Evolutionary conservation across 2,888 invertebrate species (phyloP), one percentile per base, ranked within the genome.

Genomic region (Tetranychus truncatus): DNA sequence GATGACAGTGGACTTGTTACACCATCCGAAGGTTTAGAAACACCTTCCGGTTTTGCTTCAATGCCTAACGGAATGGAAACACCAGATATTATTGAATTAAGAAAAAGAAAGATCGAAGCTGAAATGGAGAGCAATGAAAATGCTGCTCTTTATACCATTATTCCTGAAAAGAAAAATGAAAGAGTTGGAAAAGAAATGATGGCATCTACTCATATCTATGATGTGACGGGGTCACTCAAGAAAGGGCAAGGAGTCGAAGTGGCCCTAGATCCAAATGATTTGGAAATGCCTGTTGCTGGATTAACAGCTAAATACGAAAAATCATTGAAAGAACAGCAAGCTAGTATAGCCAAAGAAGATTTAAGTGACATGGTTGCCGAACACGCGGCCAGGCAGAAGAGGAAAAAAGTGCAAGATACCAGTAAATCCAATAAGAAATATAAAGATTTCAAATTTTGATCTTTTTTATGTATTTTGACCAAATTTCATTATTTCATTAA

Each of bases 311-410:
- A 95, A 75, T 97, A 97, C 83, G 97, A 99, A 82, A 92, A 96
- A 80, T 95, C 95, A 78, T 88, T 97, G 86, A 86, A 94, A 18
- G 95, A 96, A 82, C 91, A 71, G 3, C 91, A 94, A 81, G 91
- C 91, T 74, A 89, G 90, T 81, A 85, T 91, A 75, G 89, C 90
- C 81, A 89, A 91, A 79, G 97, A 97, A 84, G 97, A 99, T 86
- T 87, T 97, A 71, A 94, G 94, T 44, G 97, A 99, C 83, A 96
- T 99, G 95, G 87, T 97, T 81, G 96, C 95, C 6, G 97, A 97
- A 83, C 97, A 99, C 82, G 93, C 95, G 69, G 95, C 95, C 20
- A 88, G 95, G 79, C 95, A 96, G 83, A 95, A 94, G 84, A 86
- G 95, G 78, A 95, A 95, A 83, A 87, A 93, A 76, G 84, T 84